These are phyloP conservation scores for Phasia obesa DNA, from an alignment of 2,888 invertebrate species.

Conservation along the genomic window DNA sequence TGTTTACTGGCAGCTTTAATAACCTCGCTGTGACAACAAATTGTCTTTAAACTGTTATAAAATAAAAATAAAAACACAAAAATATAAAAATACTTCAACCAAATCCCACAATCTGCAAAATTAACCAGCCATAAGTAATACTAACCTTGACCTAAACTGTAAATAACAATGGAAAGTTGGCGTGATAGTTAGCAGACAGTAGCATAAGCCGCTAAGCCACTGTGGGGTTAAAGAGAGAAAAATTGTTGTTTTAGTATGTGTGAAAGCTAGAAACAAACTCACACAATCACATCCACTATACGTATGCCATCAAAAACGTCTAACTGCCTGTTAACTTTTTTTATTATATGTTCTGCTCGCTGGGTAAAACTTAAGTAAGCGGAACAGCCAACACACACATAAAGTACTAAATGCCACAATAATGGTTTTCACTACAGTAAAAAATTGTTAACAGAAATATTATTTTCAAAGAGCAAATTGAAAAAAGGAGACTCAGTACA, in stretches of 20 bases:
- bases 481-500: no score
- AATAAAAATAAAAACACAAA: no score
- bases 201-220: background rate
- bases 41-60: background rate
- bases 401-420: constrained; percentile 34
- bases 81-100: constrained; percentile 13
- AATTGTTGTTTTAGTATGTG: constrained; percentile 22
- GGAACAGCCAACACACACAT: constrained; percentile 14
- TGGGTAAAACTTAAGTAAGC: constrained; percentile 30
- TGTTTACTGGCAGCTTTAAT: constrained; percentile 21
- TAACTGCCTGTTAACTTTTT: constrained; percentile 63
- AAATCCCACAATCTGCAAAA: constrained; percentile 34
- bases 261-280: background rate
- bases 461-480: no score
- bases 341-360: constrained; percentile 22
- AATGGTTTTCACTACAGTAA: constrained; percentile 28
- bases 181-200: background rate
- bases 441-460: background rate
- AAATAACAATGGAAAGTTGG: constrained; percentile 31
- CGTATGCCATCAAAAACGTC: constrained; percentile 28
- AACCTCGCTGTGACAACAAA: background rate
- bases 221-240: background rate
- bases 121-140: constrained; percentile 21
- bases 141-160: constrained; percentile 58
- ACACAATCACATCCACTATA: background rate